Percentiles rank a stretch among this genome's conserved stretches.
These are phyloP conservation scores for Mythimna impura DNA, from an alignment of 2,888 invertebrate species.

Conservation along the genomic window DNA sequence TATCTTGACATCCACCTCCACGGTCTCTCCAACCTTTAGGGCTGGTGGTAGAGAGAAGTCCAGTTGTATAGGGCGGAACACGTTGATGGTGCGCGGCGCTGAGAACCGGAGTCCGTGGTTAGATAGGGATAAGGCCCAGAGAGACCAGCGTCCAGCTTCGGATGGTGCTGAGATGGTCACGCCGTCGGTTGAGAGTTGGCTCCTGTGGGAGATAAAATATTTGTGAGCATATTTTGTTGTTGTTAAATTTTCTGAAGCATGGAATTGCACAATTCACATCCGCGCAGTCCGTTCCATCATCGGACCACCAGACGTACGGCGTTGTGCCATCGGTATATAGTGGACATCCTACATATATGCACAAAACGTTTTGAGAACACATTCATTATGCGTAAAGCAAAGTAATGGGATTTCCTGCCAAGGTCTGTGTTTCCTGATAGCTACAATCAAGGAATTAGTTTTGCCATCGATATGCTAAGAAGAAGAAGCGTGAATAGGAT, in stretches of 20 bases:
- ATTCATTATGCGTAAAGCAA: too few species aligned
- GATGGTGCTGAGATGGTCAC: conserved; percentile 91
- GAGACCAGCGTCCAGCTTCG: conserved; percentile 92
- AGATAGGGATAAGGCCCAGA: conserved; percentile 91
- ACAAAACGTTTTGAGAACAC: too few species aligned
- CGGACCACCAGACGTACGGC: too few species aligned
- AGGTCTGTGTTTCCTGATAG: too few species aligned
- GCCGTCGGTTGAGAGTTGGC: conserved; percentile 90
- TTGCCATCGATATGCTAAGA: too few species aligned
- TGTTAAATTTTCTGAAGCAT: not conserved
- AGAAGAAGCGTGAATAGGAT: too few species aligned
- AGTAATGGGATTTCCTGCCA: too few species aligned
- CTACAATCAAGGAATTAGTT: too few species aligned
- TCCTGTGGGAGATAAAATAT: conserved; percentile 77
- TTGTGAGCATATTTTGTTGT: not conserved
- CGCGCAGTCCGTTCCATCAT: too few species aligned
- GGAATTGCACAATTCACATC: too few species aligned
- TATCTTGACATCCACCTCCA: conserved; percentile 93
- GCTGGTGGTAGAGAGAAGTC: conserved; percentile 91
- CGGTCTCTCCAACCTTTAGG: conserved; percentile 91
- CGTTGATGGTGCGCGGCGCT: conserved; percentile 90
- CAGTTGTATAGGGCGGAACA: conserved; percentile 91
- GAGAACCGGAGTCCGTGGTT: conserved; percentile 89
- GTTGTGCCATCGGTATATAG: too few species aligned
- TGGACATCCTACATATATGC: too few species aligned